phyloP scores from a whole-genome alignment of 2,888 invertebrate species.

The Ommatoiulus sabulosus region DNA sequence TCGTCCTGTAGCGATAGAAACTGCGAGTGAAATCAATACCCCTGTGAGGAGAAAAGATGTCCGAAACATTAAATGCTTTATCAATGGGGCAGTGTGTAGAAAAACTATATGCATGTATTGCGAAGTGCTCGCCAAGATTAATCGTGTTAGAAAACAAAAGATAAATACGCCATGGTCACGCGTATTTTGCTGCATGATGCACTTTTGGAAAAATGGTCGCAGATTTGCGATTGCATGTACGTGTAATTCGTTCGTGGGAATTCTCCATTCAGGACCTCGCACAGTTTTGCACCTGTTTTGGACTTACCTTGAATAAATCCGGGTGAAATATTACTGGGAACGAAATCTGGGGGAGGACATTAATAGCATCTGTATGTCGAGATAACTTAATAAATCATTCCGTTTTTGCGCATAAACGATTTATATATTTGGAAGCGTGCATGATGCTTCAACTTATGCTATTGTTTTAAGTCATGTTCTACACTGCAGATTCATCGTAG shows the following conservation, averaged over 20 bases:
- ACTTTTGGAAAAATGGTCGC: not conserved
- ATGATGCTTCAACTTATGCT: too few relatives aligned
- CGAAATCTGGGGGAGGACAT: constrained; percentile 10
- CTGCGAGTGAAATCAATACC: not conserved
- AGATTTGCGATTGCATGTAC: not conserved
- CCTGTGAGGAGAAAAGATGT: not conserved
- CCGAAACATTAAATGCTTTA: not conserved
- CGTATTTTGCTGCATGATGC: not conserved
- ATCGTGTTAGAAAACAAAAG: not conserved
- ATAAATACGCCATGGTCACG: not conserved
- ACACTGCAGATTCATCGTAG: too few relatives aligned
- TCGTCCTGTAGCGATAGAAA: not conserved
- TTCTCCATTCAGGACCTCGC: not conserved
- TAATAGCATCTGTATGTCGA: not conserved
- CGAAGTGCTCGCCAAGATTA: constrained; percentile 9
- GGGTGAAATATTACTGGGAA: not conserved
- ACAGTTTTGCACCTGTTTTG: constrained; percentile 22
- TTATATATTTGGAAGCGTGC: not conserved
- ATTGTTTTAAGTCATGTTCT: too few relatives aligned
- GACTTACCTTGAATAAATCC: not conserved
- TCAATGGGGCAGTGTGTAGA: not conserved
- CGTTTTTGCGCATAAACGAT: not conserved
- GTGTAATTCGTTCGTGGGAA: constrained; percentile 18
- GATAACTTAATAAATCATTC: constrained; percentile 40
- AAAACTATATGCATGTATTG: not conserved